phyloP scores from a whole-genome alignment of 2,797 vertebrate genomes.

The Macropus fuliginosus region DNA sequence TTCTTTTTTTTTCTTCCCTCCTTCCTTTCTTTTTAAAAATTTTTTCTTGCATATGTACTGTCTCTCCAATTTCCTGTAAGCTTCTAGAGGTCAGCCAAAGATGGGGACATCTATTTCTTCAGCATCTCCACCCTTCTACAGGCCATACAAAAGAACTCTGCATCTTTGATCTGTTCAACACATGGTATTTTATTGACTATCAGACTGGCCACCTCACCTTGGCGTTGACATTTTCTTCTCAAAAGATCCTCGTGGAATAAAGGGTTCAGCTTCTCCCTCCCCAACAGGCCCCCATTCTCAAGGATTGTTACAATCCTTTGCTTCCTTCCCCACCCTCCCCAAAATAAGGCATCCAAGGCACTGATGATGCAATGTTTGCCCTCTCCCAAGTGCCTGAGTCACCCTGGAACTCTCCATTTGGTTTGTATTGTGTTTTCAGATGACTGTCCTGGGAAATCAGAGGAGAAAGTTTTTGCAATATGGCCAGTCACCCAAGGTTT shows the following conservation, averaged over 20 bases:
- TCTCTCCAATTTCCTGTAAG: constrained; percentile 6
- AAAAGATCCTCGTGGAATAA: not conserved
- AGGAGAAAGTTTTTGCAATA: not conserved
- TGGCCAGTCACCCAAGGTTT: constrained; percentile 12
- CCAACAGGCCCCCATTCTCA: not conserved
- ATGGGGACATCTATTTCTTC: not conserved
- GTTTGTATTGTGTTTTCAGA: constrained; percentile 25
- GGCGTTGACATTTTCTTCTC: not conserved
- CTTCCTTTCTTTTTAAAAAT: not conserved
- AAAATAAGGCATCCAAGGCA: constrained; percentile 16
- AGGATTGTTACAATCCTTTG: not conserved
- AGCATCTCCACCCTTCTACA: not conserved
- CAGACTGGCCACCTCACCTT: not conserved
- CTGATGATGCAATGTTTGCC: constrained; percentile 10
- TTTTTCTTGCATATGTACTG: not conserved
- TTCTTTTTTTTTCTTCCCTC: accelerated
- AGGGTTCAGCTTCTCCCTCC: not conserved
- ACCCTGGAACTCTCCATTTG: constrained; percentile 29
- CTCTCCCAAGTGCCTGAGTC: constrained; percentile 16
- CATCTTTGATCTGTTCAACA: not conserved
- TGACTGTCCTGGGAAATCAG: not conserved
- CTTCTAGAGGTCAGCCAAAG: not conserved
- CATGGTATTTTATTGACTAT: too few species aligned
- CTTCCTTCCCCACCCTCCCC: not conserved
- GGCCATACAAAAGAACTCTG: not conserved